A percentile compares a stretch with the other conserved stretches of the same genome.
Conservation (phyloP, 2,113 vertebrate genomes). For the Bufo gargarizans region DNA sequence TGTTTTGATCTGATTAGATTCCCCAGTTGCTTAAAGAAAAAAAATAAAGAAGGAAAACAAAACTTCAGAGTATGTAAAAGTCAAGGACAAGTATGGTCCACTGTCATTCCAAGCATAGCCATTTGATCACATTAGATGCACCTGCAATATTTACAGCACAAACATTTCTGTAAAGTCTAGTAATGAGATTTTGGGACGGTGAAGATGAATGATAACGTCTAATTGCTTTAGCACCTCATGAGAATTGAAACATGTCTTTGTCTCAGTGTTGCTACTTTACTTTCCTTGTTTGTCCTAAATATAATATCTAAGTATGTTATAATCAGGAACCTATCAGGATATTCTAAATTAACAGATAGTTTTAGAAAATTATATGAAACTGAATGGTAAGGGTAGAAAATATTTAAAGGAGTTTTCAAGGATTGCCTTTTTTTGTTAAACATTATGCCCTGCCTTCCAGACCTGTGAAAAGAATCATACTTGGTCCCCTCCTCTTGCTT, state of each 20-base stretch:
- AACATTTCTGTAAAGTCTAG: slow-evolving; percentile 55
- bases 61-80: slow-evolving; percentile 30
- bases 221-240: slow-evolving; percentile 61
- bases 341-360: not conserved
- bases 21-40: slow-evolving; percentile 7
- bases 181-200: slow-evolving; percentile 61
- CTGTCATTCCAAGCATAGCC: slow-evolving; percentile 10
- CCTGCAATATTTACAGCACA: slow-evolving; percentile 57
- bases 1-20: not conserved
- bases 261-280: slow-evolving; percentile 42
- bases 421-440: no score
- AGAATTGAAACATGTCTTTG: slow-evolving; percentile 60
- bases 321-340: not conserved
- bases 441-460: no score
- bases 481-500: no score
- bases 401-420: no score
- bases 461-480: no score
- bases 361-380: not conserved
- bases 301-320: not conserved
- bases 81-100: slow-evolving; percentile 19
- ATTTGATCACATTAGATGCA: slow-evolving; percentile 46
- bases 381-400: no score
- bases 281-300: slow-evolving; percentile 20
- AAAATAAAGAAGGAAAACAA: not conserved
- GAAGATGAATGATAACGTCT: slow-evolving; percentile 57